Conservation (phyloP, 2,797 vertebrate species). For the Xenops minutus region DNA sequence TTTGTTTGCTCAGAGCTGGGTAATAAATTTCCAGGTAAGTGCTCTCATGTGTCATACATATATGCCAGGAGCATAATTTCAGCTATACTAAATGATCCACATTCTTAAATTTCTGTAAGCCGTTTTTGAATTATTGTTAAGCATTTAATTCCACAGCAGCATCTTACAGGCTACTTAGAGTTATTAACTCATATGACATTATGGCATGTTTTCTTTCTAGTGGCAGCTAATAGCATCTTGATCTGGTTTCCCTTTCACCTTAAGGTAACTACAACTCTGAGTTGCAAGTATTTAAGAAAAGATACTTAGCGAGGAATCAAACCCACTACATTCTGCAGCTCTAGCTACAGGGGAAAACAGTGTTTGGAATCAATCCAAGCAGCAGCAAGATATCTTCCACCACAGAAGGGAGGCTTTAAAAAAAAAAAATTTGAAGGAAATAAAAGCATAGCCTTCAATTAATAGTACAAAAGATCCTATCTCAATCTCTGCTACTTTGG, state of each 20-base stretch:
- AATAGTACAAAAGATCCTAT: constrained; percentile 58
- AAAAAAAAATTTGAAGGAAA: constrained; percentile 41
- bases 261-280: constrained; percentile 55
- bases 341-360: constrained; percentile 48
- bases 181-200: constrained; percentile 78
- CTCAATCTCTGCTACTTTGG: constrained; percentile 47
- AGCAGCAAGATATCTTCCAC: constrained; percentile 58
- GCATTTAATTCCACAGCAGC: constrained; percentile 78
- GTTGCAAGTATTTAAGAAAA: constrained; percentile 65
- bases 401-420: constrained; percentile 40
- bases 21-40: constrained; percentile 84
- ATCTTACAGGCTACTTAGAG: constrained; percentile 73
- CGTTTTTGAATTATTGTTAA: constrained; percentile 78
- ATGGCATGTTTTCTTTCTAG: constrained; percentile 67
- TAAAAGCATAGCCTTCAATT: constrained; percentile 52
- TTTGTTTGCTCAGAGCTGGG: constrained; percentile 80
- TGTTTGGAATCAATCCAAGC: constrained; percentile 48
- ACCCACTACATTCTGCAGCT: constrained; percentile 55
- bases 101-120: constrained; percentile 78
- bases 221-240: constrained; percentile 70
- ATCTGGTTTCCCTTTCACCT: constrained; percentile 70
- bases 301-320: constrained; percentile 61
- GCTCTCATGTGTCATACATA: constrained; percentile 78
- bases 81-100: constrained; percentile 74
- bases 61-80: constrained; percentile 78